A percentile compares a stretch with the other conserved stretches of the same genome.
These are phyloP conservation scores for Scatophagus argus DNA, from an alignment of 2,113 vertebrate species.

Conservation along the genomic window DNA sequence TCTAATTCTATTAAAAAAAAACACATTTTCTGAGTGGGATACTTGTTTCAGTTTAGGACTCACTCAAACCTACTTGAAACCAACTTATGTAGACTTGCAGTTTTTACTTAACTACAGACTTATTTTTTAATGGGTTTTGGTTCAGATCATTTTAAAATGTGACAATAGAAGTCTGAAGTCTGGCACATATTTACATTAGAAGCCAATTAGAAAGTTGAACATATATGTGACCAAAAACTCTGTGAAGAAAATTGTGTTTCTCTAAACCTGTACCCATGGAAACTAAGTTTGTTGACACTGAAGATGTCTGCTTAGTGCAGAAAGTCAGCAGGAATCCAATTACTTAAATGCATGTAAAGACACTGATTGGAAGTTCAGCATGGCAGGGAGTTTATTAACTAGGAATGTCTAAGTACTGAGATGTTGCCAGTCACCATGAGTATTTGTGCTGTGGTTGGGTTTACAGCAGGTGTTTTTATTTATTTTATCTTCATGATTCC, in stretches of 20 bases:
- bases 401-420: background rate
- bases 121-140: background rate
- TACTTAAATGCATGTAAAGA: background rate
- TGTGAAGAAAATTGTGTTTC: background rate
- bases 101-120: background rate
- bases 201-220: background rate
- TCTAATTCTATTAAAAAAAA: no score
- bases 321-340: background rate
- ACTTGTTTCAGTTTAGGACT: no score
- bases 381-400: background rate
- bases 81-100: background rate
- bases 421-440: background rate
- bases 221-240: background rate
- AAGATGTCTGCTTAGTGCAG: background rate
- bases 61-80: no score
- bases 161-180: no score
- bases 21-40: no score
- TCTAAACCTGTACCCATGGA: background rate
- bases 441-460: background rate
- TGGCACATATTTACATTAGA: background rate
- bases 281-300: background rate
- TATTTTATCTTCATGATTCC: constrained; percentile 1
- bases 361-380: background rate
- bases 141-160: background rate
- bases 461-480: background rate